Evolutionary conservation across 2,888 invertebrate genomes (phyloP), one percentile per base, ranked within the genome.

Genomic region (Dromius quadrimaculatus): DNA sequence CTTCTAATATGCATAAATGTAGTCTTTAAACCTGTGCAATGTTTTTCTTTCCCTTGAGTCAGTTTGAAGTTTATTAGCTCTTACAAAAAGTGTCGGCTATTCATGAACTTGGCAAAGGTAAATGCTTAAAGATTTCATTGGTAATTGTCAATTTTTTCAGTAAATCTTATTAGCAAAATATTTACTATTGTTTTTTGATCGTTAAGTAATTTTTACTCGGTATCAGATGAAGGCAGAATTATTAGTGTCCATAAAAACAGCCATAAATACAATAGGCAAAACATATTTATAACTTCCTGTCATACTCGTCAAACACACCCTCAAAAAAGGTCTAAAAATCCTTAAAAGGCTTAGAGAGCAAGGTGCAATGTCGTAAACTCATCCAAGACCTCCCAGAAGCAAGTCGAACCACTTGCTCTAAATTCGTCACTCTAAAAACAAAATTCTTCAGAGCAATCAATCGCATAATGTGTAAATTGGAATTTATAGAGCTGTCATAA

Each of bases 401-500:
- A 47, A 28, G 50, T 50, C 20, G 5, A 19, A 15, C 32, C 20
- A 45, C 13, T 13, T 66, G 66, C 66, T 66, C 66, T 41, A 54
- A 54, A 57, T 66, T 66, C 57, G 54, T 11, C 66, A 38, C 41
- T 36, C 59, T 45, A 63, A 63, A 63, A 63, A 63, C 45, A n/a
- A 63, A 59, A 63, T 63, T 63, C 63, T 32, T 45, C 36, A 13
- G 36, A 32, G 28, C 68, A 57, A 57, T 41, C 68, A 69, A 69
- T 72, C 57, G 72, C 61, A 66, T 63, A 69, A 71, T 71, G 74
- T 72, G 73, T 71, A 73, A 68, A 69, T 71, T 72, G 72, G 72
- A 74, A 74, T 74, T 74, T 74, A 73, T 73, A 73, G 72, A 73
- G 71, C 68, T 73, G 74, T 71, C 71, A 65, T 73, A 74, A 72